Conservation (phyloP, 2,888 invertebrate species). For the Syrista parreyssii region DNA sequence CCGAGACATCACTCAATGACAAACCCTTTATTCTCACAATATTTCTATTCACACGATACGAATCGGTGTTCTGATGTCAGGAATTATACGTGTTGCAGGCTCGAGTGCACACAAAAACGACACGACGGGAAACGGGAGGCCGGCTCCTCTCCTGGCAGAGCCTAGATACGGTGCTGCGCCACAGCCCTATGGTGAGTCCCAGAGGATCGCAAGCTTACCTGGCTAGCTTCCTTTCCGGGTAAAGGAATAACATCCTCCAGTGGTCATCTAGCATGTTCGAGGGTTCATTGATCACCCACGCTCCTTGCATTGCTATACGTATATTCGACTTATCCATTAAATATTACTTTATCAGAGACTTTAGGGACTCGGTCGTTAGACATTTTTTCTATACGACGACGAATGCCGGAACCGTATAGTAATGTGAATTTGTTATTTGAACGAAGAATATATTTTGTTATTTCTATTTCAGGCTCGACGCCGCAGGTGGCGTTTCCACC, state of each 20-base stretch:
- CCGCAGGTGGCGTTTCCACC: slow-evolving; percentile 59
- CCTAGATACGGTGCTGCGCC: slow-evolving; percentile 90
- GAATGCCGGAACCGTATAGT: neutral
- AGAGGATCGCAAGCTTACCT: neutral
- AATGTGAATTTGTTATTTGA: neutral
- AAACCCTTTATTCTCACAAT: neutral
- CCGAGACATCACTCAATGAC: neutral
- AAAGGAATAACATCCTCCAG: neutral
- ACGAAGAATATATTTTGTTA: neutral
- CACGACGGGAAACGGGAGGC: slow-evolving; percentile 69
- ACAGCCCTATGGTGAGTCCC: slow-evolving; percentile 87
- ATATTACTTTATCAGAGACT: neutral
- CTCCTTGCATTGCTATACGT: neutral
- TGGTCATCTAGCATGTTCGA: neutral
- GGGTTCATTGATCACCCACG: neutral
- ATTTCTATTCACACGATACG: neutral
- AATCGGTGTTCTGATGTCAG: neutral
- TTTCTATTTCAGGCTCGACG: slow-evolving; percentile 50
- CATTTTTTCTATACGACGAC: neutral
- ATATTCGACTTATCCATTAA: neutral
- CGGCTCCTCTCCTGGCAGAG: slow-evolving; percentile 88
- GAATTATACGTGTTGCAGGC: slow-evolving; percentile 52
- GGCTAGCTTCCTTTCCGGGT: neutral
- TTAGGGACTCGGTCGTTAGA: neutral
- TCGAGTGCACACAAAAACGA: slow-evolving; percentile 63